Conservation (phyloP, 2,888 invertebrate species). For the Agonopterix subpropinquella region DNA sequence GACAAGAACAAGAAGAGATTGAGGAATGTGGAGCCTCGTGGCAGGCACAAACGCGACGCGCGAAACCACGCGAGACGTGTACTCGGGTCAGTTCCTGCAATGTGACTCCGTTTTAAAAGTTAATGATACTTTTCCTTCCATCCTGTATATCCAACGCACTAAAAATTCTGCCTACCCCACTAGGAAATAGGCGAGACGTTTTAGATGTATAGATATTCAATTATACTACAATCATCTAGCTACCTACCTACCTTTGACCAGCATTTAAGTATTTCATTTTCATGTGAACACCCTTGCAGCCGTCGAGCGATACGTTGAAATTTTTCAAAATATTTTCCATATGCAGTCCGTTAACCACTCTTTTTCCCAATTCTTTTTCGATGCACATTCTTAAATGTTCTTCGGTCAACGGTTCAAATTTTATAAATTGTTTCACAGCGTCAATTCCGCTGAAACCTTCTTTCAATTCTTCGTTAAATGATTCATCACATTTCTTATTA, state of each 20-base stretch:
- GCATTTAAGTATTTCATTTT: constrained; percentile 53
- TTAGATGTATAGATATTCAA: too few species aligned
- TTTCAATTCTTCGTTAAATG: constrained; percentile 29
- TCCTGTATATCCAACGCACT: too few species aligned
- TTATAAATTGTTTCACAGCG: constrained; percentile 36
- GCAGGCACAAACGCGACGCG: too few species aligned
- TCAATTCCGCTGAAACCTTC: constrained; percentile 32
- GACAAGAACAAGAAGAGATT: too few species aligned
- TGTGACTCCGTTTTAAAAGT: too few species aligned
- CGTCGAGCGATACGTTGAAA: constrained; percentile 56
- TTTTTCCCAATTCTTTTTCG: constrained; percentile 35
- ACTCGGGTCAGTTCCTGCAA: too few species aligned
- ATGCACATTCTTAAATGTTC: constrained; percentile 50
- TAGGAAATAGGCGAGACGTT: too few species aligned
- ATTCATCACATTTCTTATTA: constrained; percentile 35
- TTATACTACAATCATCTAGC: too few species aligned
- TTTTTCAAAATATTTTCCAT: constrained; percentile 39
- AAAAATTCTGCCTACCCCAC: too few species aligned
- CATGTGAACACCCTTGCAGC: constrained; percentile 64
- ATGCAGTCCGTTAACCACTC: constrained; percentile 21
- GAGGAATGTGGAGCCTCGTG: too few species aligned
- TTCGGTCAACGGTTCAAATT: constrained; percentile 43
- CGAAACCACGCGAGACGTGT: too few species aligned
- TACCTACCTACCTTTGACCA: not conserved
- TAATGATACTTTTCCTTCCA: too few species aligned